These are phyloP conservation scores for Scopus umbretta DNA, from an alignment of 2,113 vertebrate genomes.

Conservation along the genomic window DNA sequence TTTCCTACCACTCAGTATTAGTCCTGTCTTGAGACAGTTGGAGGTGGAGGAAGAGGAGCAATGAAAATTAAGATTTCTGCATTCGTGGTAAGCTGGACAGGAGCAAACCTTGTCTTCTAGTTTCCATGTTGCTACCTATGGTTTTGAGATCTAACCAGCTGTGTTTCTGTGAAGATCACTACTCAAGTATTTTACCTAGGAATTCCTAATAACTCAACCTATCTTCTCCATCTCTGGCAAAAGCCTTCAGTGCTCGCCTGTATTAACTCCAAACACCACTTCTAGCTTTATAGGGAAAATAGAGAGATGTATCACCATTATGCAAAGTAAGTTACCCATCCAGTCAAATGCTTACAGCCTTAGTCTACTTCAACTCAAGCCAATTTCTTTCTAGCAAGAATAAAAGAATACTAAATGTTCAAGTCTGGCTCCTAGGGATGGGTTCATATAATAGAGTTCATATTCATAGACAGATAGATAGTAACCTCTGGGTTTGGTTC, in stretches of 20 bases:
- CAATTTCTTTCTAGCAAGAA: background rate
- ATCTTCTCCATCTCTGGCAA: background rate
- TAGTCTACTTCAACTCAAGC: background rate
- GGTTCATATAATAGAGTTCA: background rate
- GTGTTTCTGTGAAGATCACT: background rate
- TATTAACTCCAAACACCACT: background rate
- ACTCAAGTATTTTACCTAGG: background rate
- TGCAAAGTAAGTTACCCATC: background rate
- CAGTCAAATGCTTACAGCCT: background rate
- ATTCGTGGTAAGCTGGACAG: background rate
- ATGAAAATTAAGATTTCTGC: background rate
- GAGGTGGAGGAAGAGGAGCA: background rate
- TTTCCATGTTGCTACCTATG: background rate
- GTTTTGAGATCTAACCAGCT: background rate
- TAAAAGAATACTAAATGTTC: background rate
- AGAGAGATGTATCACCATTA: background rate
- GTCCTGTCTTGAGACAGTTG: background rate
- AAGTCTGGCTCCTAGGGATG: background rate
- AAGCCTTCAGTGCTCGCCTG: background rate
- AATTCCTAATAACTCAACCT: background rate
- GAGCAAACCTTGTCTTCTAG: background rate
- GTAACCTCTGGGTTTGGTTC: background rate
- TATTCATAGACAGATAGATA: background rate
- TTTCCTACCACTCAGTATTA: background rate
- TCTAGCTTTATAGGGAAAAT: background rate